Evolutionary conservation across 2,888 invertebrate genomes (phyloP).

Genomic region (Chaetoderma sp.): DNA sequence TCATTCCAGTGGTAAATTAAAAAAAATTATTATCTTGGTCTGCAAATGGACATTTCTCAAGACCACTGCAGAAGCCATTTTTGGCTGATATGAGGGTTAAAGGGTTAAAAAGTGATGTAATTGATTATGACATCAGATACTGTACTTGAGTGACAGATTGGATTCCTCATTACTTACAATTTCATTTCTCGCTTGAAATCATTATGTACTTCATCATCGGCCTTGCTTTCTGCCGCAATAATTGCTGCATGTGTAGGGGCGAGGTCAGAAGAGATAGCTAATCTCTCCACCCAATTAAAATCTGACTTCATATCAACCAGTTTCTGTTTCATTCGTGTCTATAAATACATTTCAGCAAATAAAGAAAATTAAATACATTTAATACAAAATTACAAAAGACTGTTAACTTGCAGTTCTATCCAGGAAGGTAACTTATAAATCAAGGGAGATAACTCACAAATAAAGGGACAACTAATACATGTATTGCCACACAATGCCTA

Average conservation of each 20-base stretch:
- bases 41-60: too few species aligned
- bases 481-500: too few species aligned
- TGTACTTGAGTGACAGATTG: too few species aligned
- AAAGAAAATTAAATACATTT: background rate
- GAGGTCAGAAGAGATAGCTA: conserved; percentile 82
- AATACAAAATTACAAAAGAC: conserved; percentile 8
- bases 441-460: background rate
- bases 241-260: conserved; percentile 74
- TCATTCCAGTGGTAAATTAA: too few species aligned
- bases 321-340: conserved; percentile 78
- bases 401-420: background rate
- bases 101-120: too few species aligned
- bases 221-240: conserved; percentile 36
- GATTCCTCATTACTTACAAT: conserved; percentile 72
- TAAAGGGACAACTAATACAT: background rate
- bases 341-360: conserved; percentile 27
- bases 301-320: conserved; percentile 79
- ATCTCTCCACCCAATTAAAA: conserved; percentile 86
- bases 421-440: background rate
- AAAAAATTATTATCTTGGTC: too few species aligned
- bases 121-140: too few species aligned
- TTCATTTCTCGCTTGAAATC: conserved; percentile 92
- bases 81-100: too few species aligned
- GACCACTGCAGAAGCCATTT: too few species aligned
- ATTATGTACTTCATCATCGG: conserved; percentile 70